phyloP scores from a whole-genome alignment of 2,888 invertebrate genomes.

The Nemapogon koenigi region DNA sequence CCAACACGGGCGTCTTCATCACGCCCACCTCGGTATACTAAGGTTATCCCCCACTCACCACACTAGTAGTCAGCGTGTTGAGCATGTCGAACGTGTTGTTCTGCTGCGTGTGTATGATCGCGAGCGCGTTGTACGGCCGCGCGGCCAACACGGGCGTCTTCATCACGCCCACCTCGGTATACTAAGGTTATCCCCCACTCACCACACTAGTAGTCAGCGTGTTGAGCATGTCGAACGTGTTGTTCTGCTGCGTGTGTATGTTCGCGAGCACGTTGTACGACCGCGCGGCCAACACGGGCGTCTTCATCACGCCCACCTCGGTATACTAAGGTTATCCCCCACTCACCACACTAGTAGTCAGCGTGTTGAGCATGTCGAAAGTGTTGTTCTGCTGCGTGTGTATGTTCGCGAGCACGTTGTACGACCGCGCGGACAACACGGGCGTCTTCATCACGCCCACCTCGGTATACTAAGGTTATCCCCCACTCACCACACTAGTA shows the following conservation, averaged over 20 bases:
- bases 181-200: constrained; percentile 21
- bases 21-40: no score
- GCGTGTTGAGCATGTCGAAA: no score
- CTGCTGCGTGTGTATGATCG: background rate
- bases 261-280: constrained; percentile 59
- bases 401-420: no score
- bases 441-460: no score
- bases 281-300: constrained; percentile 45
- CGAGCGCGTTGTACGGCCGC: background rate
- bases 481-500: no score
- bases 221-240: constrained; percentile 60
- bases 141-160: background rate
- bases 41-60: background rate
- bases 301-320: constrained; percentile 52
- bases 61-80: background rate
- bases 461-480: no score
- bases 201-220: constrained; percentile 58
- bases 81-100: no score
- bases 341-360: no score
- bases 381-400: no score
- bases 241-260: constrained; percentile 61
- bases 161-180: background rate
- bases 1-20: no score
- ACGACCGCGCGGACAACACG: no score
- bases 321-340: no score